Base-by-base conservation (phyloP, 2,113 vertebrate genomes). In the Oreochromis niloticus region DNA sequence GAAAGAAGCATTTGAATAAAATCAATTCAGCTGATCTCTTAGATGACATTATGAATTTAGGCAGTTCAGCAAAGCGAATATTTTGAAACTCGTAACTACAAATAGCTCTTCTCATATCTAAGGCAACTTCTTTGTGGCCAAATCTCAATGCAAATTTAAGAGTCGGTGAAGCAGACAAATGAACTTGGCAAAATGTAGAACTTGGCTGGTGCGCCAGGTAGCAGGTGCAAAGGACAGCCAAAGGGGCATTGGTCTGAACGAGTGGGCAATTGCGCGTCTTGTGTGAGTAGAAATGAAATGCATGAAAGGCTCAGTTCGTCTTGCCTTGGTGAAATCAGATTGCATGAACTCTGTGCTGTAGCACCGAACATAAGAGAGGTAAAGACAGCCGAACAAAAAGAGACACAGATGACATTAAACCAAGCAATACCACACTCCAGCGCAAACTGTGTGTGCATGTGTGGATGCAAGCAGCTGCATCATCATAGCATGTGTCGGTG, bases 211-310 rank as follows among this genome's bases (percentile, higher is more conserved):
- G 24, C 54, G 43, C 30, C 85, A 93, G 90, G 90, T 84, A 85
- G 87, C 86, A 93, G 90, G 89, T 95, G 91, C 80, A 87, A 63
- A 86, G 89, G 52, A 89, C 86, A 54, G 86, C 91, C 75, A 85
- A 81, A 85, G 88, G 86, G 81, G 75, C 75, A 85, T 9, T 27
- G 89, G 89, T 90, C 48, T 87, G 71, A 85, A 83, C 22, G 88
- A 93, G 85, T 50, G 63, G 87, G 83, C 79, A 82, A 78, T 80
- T 87, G 79, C 22, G 52, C 56, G 9, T 82, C 90, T 71, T 54
- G 71, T 87, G 88, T 75, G 89, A 93, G 81, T 43, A 86, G 87
- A 85, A 89, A 92, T 87, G 46, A 81, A 82, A 92, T 52, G 11
- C 63, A 59, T 78, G 30, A 80, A 88, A 22, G 81, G 61, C 71